Evolutionary conservation across 2,113 vertebrate genomes (phyloP), one percentile per base, ranked within the genome.

Genomic region (Naja naja): DNA sequence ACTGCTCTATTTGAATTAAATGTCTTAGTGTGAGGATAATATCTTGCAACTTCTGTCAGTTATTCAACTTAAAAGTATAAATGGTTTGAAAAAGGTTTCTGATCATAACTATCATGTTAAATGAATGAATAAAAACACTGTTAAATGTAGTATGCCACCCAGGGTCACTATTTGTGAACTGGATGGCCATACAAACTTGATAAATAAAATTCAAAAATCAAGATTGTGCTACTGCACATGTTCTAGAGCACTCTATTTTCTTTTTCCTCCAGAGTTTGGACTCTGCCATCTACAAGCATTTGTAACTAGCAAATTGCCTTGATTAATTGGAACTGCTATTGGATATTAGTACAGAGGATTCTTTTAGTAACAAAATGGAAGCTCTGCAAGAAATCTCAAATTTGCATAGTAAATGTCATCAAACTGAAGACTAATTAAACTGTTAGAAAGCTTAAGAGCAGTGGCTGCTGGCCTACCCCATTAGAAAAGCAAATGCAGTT

Each of bases 301-400:
- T 60, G 52, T 64, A 25, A 89, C 87, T 60, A 85, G n/a, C 43
- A 90, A 93, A 93, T 90, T 60, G 86, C 10, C n/a, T 86, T 87
- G 49, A 91, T 85, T 91, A 56, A 23, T 60, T 25, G 27, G 23
- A 64, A 94, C 12, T 86, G 47, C 16, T 53, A 18, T 43, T 47
- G 22, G 39, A 55, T 81, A 92, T 3, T 54, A 64, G 52, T 81
- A 53, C 60, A 55, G 34, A 93, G 11, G 34, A 22, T 47, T 85
- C 4, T 86, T n/a, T 54, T 47, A 89, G 43, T 64, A 91, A 92
- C 53, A 27, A 89, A 92, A 64, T 91, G 54, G 74, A 89, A 87
- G 39, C 34, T 69, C 47, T 45, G 34, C 55, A 55, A 87, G 34
- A 74, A 91, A 94, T 54, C 87, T 86, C 85, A 89, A 89, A 64